Conservation (phyloP, 2,113 vertebrate genomes). For the Melanerpes aurifrons region DNA sequence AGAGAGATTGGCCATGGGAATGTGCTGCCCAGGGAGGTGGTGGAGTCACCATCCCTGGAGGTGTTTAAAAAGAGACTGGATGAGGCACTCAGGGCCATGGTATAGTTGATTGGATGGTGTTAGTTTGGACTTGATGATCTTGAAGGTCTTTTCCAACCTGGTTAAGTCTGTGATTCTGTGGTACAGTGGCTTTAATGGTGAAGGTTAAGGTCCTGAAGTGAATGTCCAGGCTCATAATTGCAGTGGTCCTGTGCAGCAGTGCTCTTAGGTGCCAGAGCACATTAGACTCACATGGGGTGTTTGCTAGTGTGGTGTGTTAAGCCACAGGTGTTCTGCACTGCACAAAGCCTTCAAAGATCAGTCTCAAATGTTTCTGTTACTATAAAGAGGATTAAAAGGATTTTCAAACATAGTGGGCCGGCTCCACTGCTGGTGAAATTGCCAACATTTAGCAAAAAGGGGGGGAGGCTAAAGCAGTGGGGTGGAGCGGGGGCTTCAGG, state of each 20-base stretch:
- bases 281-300: constrained; percentile 24
- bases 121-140: too few species aligned
- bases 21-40: too few species aligned
- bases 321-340: constrained; percentile 73
- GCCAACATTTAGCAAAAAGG: constrained; percentile 43
- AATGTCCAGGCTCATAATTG: constrained; percentile 41
- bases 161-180: too few species aligned
- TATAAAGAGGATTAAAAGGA: constrained; percentile 79
- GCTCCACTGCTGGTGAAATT: constrained; percentile 43
- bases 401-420: constrained; percentile 69
- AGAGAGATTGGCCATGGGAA: too few species aligned
- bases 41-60: too few species aligned
- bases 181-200: background rate
- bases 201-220: constrained; percentile 49
- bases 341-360: constrained; percentile 75
- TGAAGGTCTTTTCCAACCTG: too few species aligned
- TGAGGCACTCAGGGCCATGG: too few species aligned
- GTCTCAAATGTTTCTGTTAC: constrained; percentile 72
- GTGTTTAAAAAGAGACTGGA: too few species aligned
- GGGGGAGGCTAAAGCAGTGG: background rate
- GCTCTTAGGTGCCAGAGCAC: constrained; percentile 8
- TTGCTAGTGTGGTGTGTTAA: constrained; percentile 42
- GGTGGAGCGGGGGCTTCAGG: background rate
- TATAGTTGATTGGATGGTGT: too few species aligned
- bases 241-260: background rate